These are phyloP conservation scores for Nothoprocta perdicaria DNA, from an alignment of 2,113 vertebrate species.

Conservation along the genomic window DNA sequence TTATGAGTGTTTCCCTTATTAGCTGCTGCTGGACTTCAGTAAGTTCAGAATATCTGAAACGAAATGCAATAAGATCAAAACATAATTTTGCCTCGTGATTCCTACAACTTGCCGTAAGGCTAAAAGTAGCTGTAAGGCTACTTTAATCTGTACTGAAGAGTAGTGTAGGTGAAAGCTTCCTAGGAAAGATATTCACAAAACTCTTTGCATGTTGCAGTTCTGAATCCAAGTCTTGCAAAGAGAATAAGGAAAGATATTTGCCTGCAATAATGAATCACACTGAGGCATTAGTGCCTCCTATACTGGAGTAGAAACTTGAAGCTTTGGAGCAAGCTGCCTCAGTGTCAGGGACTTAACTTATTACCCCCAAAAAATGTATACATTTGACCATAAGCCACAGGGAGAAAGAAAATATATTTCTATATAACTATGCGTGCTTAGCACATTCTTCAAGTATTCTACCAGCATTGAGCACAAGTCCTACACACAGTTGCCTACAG, in stretches of 20 bases:
- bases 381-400: not conserved
- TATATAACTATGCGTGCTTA: not conserved
- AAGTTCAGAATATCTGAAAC: conserved; percentile 88
- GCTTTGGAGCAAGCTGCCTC: not conserved
- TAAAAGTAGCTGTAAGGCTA: not conserved
- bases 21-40: conserved; percentile 91
- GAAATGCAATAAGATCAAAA: conserved; percentile 36
- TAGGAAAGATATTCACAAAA: not conserved
- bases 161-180: not conserved
- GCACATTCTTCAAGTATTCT: not conserved
- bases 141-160: not conserved
- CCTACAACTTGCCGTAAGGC: not conserved
- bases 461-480: not conserved
- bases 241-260: not conserved
- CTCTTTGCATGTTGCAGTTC: not conserved
- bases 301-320: not conserved
- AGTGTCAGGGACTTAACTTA: not conserved
- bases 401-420: not conserved
- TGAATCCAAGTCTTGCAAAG: not conserved
- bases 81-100: not conserved
- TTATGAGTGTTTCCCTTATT: conserved; percentile 93
- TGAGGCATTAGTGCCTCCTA: not conserved
- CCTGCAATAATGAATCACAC: not conserved
- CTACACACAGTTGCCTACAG: not conserved
- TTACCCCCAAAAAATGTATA: not conserved